phyloP scores from a whole-genome alignment of 2,797 vertebrate species.

The Halcyon chelicuti region DNA sequence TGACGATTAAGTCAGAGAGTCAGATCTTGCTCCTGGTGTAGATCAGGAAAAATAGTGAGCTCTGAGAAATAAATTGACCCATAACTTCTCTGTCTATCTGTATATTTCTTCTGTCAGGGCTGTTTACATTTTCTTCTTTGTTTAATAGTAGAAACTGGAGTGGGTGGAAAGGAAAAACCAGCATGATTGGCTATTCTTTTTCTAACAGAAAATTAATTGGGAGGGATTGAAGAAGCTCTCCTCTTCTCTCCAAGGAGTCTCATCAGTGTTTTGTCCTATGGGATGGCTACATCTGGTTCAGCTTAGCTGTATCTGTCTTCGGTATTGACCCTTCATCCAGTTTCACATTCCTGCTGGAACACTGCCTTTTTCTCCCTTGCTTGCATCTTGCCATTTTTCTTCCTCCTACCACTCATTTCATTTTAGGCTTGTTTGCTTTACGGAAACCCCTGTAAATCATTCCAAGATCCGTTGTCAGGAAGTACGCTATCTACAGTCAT shows the following conservation, averaged over 20 bases:
- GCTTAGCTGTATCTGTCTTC: background rate
- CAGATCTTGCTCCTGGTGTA: background rate
- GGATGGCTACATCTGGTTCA: conserved; percentile 46
- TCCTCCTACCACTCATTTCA: background rate
- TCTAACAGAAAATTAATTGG: background rate
- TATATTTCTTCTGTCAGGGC: background rate
- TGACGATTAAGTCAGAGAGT: background rate
- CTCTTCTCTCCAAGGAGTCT: background rate
- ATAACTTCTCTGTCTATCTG: background rate
- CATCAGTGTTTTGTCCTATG: conserved; percentile 5
- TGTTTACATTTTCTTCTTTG: conserved; percentile 32
- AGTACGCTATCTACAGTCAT: background rate
- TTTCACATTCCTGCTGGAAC: conserved; percentile 3
- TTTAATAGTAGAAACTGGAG: background rate
- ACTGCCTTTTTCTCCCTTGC: background rate
- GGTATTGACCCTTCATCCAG: background rate
- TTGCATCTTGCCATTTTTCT: conserved; percentile 8
- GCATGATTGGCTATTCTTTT: background rate
- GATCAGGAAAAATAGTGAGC: background rate
- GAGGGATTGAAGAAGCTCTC: background rate
- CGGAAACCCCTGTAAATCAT: background rate
- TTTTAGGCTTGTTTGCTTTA: conserved; percentile 30
- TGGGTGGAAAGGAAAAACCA: background rate
- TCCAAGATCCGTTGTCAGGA: background rate
- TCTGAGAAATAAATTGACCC: background rate